phyloP scores from a whole-genome alignment of 2,113 vertebrate genomes.

The Zosterops pallidus region DNA sequence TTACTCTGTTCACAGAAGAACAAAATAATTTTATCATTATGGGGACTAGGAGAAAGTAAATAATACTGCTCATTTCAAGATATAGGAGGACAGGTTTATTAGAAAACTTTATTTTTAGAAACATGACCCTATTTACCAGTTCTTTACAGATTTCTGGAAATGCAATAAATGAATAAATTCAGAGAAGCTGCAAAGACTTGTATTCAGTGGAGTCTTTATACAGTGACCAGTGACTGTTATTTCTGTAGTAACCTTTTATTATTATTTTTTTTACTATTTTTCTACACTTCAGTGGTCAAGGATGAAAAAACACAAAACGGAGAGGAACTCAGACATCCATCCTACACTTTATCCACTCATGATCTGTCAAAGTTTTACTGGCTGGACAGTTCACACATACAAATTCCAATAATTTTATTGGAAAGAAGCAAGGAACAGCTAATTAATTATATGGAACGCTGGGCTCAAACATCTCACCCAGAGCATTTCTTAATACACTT shows the following conservation, averaged over 20 bases:
- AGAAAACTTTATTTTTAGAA: conserved; percentile 24
- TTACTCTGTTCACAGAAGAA: not conserved
- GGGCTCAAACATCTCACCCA: not conserved
- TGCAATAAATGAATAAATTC: not conserved
- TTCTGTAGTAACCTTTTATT: not conserved
- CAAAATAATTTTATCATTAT: not conserved
- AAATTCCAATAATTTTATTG: not conserved
- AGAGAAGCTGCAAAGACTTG: not conserved
- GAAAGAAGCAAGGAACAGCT: not conserved
- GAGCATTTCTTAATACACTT: not conserved
- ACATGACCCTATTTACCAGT: not conserved
- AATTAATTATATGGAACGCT: not conserved
- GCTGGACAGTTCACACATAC: not conserved
- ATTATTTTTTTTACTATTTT: not conserved
- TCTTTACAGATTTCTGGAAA: not conserved
- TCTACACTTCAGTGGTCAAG: not conserved
- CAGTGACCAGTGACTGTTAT: not conserved
- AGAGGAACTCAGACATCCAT: not conserved
- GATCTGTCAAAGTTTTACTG: not conserved
- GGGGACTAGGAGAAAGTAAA: not conserved
- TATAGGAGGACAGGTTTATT: not conserved
- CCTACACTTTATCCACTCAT: not conserved
- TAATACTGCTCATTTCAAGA: not conserved
- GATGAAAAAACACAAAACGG: not conserved
- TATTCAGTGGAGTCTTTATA: not conserved